phyloP scores from a whole-genome alignment of 2,888 invertebrate species.

The Agrotis exclamationis region DNA sequence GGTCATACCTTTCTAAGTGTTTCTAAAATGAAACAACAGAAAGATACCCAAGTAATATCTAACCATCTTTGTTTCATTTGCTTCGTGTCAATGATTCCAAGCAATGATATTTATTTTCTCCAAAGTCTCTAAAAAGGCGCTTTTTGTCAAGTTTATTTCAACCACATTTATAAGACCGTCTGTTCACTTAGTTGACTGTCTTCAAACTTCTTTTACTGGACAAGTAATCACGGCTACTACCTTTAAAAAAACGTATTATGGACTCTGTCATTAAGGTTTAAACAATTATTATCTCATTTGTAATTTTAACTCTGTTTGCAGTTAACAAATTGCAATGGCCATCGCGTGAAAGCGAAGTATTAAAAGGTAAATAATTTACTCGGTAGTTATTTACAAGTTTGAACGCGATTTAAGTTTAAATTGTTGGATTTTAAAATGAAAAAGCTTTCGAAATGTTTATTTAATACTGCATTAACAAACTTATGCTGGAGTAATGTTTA shows the following conservation, averaged over 20 bases:
- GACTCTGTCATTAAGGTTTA: conserved; percentile 13
- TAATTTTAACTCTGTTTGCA: conserved; percentile 11
- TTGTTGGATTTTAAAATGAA: not conserved
- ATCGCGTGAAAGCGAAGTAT: conserved; percentile 12
- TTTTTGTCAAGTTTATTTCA: too few relatives aligned
- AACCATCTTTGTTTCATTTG: too few relatives aligned
- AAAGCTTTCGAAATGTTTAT: not conserved
- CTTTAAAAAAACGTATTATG: conserved; percentile 2
- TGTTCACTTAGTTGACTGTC: too few relatives aligned
- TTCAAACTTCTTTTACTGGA: too few relatives aligned
- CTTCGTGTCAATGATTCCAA: too few relatives aligned
- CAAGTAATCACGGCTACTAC: not conserved
- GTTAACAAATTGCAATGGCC: not conserved
- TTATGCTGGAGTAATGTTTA: not conserved
- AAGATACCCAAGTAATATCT: too few relatives aligned
- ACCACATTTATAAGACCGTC: too few relatives aligned
- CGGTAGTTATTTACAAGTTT: conserved; percentile 28
- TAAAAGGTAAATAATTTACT: conserved; percentile 21
- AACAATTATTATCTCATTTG: conserved; percentile 32
- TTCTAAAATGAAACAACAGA: too few relatives aligned
- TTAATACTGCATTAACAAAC: too few relatives aligned
- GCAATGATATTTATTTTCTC: too few relatives aligned
- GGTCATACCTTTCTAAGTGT: too few relatives aligned
- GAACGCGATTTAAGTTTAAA: conserved; percentile 16
- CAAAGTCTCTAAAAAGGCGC: too few relatives aligned